A percentile compares a stretch with the other conserved stretches of the same genome.
Evolutionary conservation across 2,888 invertebrate species (phyloP).

Genomic region (Orthosia gracilis): DNA sequence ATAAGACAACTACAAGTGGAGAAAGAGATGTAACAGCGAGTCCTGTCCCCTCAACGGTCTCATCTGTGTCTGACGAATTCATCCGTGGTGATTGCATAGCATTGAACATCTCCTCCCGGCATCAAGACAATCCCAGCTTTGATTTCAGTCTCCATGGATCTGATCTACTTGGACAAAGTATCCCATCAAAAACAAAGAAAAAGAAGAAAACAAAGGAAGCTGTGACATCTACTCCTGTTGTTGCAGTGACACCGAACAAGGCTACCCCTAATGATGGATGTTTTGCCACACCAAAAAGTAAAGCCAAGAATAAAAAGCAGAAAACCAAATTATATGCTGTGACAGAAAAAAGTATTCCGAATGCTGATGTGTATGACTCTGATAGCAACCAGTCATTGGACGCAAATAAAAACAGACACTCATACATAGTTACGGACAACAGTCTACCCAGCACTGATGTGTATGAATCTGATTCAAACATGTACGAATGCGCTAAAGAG

Average conservation of each 20-base stretch:
- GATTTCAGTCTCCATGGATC: constrained; percentile 89
- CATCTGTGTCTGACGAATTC: constrained; percentile 89
- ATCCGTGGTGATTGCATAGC: constrained; percentile 88
- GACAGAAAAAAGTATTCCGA: constrained; percentile 82
- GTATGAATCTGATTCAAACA: constrained; percentile 90
- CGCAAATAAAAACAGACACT: constrained; percentile 72
- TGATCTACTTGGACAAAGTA: constrained; percentile 81
- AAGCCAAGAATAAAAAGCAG: constrained; percentile 86
- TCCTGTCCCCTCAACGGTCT: constrained; percentile 88
- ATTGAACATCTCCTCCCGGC: constrained; percentile 86
- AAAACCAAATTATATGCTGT: constrained; percentile 83
- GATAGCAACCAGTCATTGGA: constrained; percentile 89
- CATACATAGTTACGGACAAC: constrained; percentile 83
- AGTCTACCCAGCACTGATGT: constrained; percentile 88
- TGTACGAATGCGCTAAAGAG: constrained; percentile 76
- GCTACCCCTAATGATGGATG: constrained; percentile 74
- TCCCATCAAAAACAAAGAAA: constrained; percentile 85
- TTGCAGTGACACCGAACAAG: constrained; percentile 61
- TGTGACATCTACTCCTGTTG: constrained; percentile 78
- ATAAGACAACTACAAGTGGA: constrained; percentile 60
- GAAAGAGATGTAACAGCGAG: constrained; percentile 83
- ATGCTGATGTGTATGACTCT: constrained; percentile 91
- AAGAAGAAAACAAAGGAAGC: constrained; percentile 84
- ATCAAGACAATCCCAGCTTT: constrained; percentile 83
- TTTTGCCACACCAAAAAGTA: constrained; percentile 89